Evolutionary conservation across 2,888 invertebrate species (phyloP).

Genomic region (Eretmocerus hayati): DNA sequence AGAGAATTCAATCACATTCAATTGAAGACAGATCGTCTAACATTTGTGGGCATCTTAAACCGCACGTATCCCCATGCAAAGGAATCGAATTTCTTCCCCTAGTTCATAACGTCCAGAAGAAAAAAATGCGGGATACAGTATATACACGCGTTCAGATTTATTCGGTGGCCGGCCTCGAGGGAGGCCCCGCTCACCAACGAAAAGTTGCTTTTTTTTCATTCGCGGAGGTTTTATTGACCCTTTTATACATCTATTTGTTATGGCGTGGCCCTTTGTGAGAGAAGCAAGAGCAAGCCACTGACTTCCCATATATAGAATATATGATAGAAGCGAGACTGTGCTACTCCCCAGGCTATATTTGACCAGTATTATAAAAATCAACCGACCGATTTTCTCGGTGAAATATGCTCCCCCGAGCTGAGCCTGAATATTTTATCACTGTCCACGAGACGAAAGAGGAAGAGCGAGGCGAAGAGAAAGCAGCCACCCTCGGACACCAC

Average conservation of each 20-base stretch:
- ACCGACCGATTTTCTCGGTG: slow-evolving; percentile 47
- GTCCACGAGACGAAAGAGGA: slow-evolving; percentile 30
- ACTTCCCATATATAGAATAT: background rate
- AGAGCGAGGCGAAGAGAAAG: background rate
- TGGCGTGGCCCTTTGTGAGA: slow-evolving; percentile 45
- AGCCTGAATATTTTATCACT: slow-evolving; percentile 46
- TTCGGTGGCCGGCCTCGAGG: slow-evolving; percentile 38
- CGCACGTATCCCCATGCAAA: too few species aligned
- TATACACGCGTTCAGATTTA: too few species aligned
- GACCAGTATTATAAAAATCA: slow-evolving; percentile 49
- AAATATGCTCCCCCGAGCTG: slow-evolving; percentile 44
- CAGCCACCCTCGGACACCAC: too few species aligned
- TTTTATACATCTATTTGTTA: slow-evolving; percentile 48
- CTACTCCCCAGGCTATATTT: slow-evolving; percentile 45
- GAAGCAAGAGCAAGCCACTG: slow-evolving; percentile 28
- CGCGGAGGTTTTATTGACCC: slow-evolving; percentile 45
- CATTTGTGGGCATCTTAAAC: too few species aligned
- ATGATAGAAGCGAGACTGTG: too few species aligned
- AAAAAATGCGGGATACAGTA: too few species aligned
- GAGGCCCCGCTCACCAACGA: background rate
- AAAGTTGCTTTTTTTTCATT: slow-evolving; percentile 11
- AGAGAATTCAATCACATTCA: too few species aligned
- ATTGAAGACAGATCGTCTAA: too few species aligned
- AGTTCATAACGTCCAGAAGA: too few species aligned
- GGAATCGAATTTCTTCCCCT: too few species aligned